phyloP scores from a whole-genome alignment of 2,797 vertebrate species.

The Eulemur coronatus region DNA sequence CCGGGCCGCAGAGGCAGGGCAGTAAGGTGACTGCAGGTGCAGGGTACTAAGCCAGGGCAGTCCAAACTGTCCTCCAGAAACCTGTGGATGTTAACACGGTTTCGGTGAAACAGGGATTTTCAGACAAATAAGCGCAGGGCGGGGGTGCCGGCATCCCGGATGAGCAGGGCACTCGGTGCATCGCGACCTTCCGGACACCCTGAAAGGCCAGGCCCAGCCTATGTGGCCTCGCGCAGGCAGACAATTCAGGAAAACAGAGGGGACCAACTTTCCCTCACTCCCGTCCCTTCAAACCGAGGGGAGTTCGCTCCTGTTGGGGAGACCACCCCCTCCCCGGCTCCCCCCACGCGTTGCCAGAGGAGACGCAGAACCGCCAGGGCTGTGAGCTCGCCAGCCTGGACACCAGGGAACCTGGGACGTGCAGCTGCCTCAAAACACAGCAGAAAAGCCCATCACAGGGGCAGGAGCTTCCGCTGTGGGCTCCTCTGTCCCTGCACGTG shows the following conservation, averaged over 20 bases:
- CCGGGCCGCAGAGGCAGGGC: fast-evolving
- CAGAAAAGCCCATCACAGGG: not conserved
- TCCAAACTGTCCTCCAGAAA: not conserved
- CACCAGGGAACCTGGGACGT: not conserved
- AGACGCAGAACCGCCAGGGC: no score
- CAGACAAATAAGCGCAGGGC: not conserved
- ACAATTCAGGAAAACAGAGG: not conserved
- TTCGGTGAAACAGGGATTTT: not conserved
- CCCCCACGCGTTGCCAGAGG: no score
- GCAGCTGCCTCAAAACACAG: no score
- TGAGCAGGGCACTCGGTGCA: not conserved
- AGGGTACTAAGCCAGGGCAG: not conserved
- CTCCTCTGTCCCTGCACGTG: no score
- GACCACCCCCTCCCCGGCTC: not conserved
- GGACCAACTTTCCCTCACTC: not conserved
- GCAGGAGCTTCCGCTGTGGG: no score
- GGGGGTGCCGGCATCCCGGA: not conserved
- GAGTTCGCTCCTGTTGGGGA: not conserved
- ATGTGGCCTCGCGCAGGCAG: fast-evolving
- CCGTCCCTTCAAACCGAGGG: not conserved
- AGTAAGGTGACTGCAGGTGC: fast-evolving
- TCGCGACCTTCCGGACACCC: not conserved
- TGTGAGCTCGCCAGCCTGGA: not conserved
- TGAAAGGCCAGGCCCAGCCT: not conserved
- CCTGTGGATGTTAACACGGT: not conserved